A percentile compares a stretch with the other conserved stretches of the same genome.
These are phyloP conservation scores for Serrognathus titanus DNA, from an alignment of 2,888 invertebrate species.

Conservation along the genomic window DNA sequence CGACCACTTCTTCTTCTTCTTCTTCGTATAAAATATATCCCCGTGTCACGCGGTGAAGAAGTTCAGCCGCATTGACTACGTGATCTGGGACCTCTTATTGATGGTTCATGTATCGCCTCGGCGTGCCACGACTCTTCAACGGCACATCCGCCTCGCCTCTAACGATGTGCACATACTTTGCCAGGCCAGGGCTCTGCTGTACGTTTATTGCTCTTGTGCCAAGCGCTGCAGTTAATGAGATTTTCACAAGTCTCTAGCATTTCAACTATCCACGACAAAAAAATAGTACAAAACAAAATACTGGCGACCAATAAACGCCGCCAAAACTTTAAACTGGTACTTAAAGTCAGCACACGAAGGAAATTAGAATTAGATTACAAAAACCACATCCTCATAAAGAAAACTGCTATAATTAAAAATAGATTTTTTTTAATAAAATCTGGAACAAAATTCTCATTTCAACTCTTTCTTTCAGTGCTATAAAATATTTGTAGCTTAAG, in stretches of 20 bases:
- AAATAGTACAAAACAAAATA: background rate
- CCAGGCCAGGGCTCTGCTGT: background rate
- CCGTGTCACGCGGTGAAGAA: slow-evolving; percentile 9
- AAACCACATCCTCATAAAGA: too few relatives aligned
- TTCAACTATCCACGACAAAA: background rate
- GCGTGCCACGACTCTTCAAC: slow-evolving; percentile 17
- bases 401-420: too few relatives aligned
- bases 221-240: slow-evolving; percentile 16
- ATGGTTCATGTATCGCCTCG: slow-evolving; percentile 13
- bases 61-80: slow-evolving; percentile 18
- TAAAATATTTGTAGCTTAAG: too few relatives aligned
- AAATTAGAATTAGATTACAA: too few relatives aligned
- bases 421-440: too few relatives aligned
- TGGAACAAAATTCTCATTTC: too few relatives aligned
- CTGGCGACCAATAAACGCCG: background rate
- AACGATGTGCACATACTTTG: slow-evolving; percentile 14
- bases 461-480: too few relatives aligned
- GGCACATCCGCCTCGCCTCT: slow-evolving; percentile 12
- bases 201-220: slow-evolving; percentile 6
- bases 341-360: too few relatives aligned
- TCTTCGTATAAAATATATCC: slow-evolving; percentile 16
- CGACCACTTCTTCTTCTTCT: background rate
- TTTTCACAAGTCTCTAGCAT: slow-evolving; percentile 15
- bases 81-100: slow-evolving; percentile 19
- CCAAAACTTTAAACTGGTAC: background rate